Percentiles rank a stretch among this genome's conserved stretches.
phyloP scores from a whole-genome alignment of 2,888 invertebrate species.

The Cataglyphis livida region DNA sequence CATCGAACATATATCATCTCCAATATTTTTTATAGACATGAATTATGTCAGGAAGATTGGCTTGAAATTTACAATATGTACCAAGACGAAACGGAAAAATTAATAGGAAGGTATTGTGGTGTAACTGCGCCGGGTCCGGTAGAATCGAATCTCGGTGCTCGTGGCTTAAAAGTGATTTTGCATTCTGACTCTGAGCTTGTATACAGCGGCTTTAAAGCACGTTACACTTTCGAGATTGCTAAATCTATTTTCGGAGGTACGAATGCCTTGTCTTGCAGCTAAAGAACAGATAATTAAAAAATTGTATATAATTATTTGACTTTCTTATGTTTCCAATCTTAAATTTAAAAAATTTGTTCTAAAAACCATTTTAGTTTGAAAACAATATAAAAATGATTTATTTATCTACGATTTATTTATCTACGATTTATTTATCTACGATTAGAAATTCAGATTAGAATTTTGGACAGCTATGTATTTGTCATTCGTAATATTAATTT shows the following conservation, averaged over 20 bases:
- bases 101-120: conserved; percentile 97
- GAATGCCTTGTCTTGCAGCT: neutral
- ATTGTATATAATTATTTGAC: neutral
- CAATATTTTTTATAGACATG: conserved; percentile 86
- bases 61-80: conserved; percentile 97
- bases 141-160: conserved; percentile 95
- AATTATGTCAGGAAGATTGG: conserved; percentile 96
- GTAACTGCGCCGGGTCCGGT: conserved; percentile 97
- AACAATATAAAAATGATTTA: neutral
- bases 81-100: conserved; percentile 92
- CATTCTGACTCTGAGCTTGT: conserved; percentile 95
- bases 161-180: conserved; percentile 94
- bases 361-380: neutral
- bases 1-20: neutral
- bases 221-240: conserved; percentile 96
- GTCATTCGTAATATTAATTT: neutral
- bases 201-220: conserved; percentile 98
- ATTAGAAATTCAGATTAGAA: conserved; percentile 5
- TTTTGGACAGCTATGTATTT: neutral
- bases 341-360: too few species aligned
- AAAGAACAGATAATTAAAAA: neutral
- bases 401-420: neutral
- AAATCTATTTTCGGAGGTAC: conserved; percentile 93
- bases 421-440: too few species aligned
- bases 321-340: neutral